Evolutionary conservation across 37 sponge, comb jelly and placozoan species (phyloP).

Genomic region (Petrosia ficiformis): DNA sequence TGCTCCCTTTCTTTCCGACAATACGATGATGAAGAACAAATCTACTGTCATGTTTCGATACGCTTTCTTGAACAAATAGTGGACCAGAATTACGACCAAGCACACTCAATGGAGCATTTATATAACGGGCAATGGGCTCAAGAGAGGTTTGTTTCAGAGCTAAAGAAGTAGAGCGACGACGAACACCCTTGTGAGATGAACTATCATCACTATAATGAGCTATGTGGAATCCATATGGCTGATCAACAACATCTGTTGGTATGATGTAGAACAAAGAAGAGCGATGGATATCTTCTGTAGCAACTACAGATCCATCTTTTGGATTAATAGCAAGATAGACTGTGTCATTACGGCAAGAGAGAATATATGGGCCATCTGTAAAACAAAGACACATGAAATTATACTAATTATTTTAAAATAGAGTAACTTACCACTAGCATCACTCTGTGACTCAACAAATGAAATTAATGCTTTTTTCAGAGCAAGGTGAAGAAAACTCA

Average conservation of each 20-base stretch:
- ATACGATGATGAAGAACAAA: slow-evolving; percentile 24
- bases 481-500: slow-evolving; percentile 15
- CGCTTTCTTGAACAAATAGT: slow-evolving; percentile 1
- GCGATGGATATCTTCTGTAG: slow-evolving; percentile 13
- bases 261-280: slow-evolving; percentile 45
- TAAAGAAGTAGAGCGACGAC: neutral
- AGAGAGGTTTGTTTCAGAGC: too few species aligned
- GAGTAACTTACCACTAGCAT: slow-evolving; percentile 44
- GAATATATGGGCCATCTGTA: slow-evolving; percentile 58
- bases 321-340: slow-evolving; percentile 37
- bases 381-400: neutral
- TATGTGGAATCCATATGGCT: slow-evolving; percentile 49
- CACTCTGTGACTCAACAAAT: slow-evolving; percentile 40
- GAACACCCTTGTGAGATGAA: too few species aligned
- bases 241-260: slow-evolving; percentile 26
- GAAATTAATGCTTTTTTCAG: slow-evolving; percentile 18
- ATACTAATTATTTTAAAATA: slow-evolving; percentile 5
- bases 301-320: slow-evolving; percentile 2
- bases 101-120: slow-evolving; percentile 20
- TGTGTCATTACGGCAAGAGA: slow-evolving; percentile 14
- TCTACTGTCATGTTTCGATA: neutral
- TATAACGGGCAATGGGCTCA: slow-evolving; percentile 17
- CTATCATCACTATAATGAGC: neutral
- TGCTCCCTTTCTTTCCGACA: neutral
- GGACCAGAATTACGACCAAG: slow-evolving; percentile 33